A percentile compares a stretch with the other conserved stretches of the same genome.
Evolutionary conservation across 2,797 vertebrate genomes (phyloP).

Genomic region (Xenops minutus): DNA sequence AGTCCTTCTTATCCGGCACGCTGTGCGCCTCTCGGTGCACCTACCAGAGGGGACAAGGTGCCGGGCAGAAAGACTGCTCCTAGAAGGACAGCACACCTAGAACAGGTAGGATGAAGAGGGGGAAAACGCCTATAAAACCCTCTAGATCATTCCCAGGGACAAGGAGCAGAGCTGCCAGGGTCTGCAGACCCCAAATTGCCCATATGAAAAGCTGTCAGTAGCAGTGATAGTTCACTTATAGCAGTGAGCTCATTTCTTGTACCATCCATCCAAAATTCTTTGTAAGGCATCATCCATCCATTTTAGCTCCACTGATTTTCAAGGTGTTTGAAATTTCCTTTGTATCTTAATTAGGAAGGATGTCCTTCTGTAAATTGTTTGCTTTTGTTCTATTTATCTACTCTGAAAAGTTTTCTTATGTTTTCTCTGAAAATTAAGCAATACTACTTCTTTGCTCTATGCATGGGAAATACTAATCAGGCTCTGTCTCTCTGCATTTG

Average conservation of each 20-base stretch:
- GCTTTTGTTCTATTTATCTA: not conserved
- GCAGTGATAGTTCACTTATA: fast-evolving
- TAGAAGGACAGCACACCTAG: not conserved
- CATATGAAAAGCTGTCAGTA: fast-evolving
- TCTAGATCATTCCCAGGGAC: fast-evolving
- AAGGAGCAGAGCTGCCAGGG: not conserved
- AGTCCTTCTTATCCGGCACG: fast-evolving
- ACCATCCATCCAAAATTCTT: not conserved
- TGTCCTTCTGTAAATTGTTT: not conserved
- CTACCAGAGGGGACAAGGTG: not conserved
- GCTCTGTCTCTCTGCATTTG: not conserved
- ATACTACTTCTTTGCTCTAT: not conserved
- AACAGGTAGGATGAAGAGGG: not conserved
- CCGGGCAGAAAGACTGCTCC: not conserved
- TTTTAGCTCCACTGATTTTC: not conserved
- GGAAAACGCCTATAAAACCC: not conserved
- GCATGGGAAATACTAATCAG: not conserved
- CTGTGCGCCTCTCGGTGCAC: fast-evolving
- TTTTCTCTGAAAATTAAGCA: not conserved
- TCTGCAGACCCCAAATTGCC: fast-evolving
- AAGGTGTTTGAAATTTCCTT: not conserved
- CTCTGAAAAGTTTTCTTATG: not conserved
- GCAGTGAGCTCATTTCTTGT: not conserved
- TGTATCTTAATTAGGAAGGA: not conserved
- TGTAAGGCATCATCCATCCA: not conserved